Percentiles rank a stretch among this genome's conserved stretches.
These are phyloP conservation scores for Petrolisthes manimaculis DNA, from an alignment of 2,888 invertebrate genomes.

Conservation along the genomic window DNA sequence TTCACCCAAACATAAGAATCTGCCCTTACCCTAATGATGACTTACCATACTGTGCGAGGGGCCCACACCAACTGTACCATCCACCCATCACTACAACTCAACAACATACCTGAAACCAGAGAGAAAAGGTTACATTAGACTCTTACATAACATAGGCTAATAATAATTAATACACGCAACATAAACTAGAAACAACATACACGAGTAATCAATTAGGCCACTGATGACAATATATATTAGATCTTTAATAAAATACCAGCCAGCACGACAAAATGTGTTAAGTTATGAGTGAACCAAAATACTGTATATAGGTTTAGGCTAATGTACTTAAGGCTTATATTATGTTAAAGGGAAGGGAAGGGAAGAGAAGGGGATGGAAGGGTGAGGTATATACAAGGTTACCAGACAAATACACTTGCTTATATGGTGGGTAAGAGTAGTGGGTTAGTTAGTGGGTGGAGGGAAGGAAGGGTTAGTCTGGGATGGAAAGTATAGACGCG, in stretches of 20 bases:
- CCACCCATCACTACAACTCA: conserved; percentile 19
- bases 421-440: background rate
- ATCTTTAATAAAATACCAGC: background rate
- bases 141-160: too few relatives aligned
- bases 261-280: background rate
- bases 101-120: conserved; percentile 17
- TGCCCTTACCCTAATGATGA: too few relatives aligned
- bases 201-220: background rate
- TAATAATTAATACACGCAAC: background rate
- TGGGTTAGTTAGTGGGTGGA: background rate
- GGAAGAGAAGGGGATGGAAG: background rate
- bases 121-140: background rate
- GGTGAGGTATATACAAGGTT: background rate
- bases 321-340: background rate
- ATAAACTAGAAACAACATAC: background rate
- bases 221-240: background rate
- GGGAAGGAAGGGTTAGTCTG: background rate
- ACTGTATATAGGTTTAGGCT: background rate
- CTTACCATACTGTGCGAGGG: conserved; percentile 19
- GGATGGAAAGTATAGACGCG: background rate
- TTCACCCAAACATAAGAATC: too few relatives aligned
- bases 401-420: background rate
- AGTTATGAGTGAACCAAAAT: background rate
- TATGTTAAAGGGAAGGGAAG: background rate
- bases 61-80: conserved; percentile 24